Evolutionary conservation across 2,797 vertebrate species (phyloP), one percentile per base, ranked within the genome.

Genomic region (Chelon labrosus): DNA sequence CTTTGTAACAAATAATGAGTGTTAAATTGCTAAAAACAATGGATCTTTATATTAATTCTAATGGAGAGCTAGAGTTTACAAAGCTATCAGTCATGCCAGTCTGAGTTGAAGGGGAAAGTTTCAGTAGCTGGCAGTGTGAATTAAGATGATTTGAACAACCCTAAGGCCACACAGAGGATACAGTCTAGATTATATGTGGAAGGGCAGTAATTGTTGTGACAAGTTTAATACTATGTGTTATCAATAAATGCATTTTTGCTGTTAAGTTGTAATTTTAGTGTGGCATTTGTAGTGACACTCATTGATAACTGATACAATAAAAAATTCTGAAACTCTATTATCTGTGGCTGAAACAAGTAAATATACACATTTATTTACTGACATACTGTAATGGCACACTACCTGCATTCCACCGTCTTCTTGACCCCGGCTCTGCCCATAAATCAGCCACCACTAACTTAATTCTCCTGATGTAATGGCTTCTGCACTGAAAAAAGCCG

Each of bases 51-150:
- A 55, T 65, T 37, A 65, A 47, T 47, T 66, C 22, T 59, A 60
- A 22, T 42, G 2, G 46, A 69, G 55, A 52, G 52, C 47, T 19
- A 10, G 41, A 31, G 12, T 58, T 58, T 25, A 42, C 25, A 60
- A 44, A 69, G 38, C 20, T 35, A 31, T 60, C 56, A 52, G 16
- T 52, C 38, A 47, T 69, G 56, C 52, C 66, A 70, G 37, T n/a
- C 49, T 59, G 25, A 20, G 42, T 35, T 59, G 42, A 20, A 25
- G 22, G 5, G n/a, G 22, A 27, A 69, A 12, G 25, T 69, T 69
- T 68, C 65, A 47, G 31, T 17, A 42, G 10, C 22, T 69, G 46
- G 57, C 65, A 67, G 19, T 52, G 35, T 27, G 22, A 55, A 68
- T 41, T 50, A 59, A 52, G 47, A 35, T 51, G 46, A 60, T 60